Conservation (phyloP, 2,113 vertebrate species). For the Paedocypris sp. region DNA sequence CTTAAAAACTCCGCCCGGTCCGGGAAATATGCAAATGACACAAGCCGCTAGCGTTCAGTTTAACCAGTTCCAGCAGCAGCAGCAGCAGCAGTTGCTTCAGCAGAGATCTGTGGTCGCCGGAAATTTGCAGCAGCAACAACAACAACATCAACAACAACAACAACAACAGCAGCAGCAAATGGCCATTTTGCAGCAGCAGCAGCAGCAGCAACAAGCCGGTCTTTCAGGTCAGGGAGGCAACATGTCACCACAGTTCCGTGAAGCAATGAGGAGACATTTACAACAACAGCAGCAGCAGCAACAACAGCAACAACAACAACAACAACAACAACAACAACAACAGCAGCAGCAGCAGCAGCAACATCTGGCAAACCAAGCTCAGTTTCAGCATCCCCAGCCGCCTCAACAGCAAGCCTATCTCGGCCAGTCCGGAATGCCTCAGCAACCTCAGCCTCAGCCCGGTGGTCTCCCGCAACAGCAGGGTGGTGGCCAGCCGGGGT, state of each 20-base stretch:
- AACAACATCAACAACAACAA: no score
- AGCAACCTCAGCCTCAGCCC: slow-evolving; percentile 61
- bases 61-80: slow-evolving; percentile 67
- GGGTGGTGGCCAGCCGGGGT: slow-evolving; percentile 48
- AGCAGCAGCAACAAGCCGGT: slow-evolving; percentile 70
- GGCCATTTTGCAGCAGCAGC: slow-evolving; percentile 53
- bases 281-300: slow-evolving; percentile 62
- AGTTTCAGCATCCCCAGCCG: slow-evolving; percentile 73
- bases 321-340: slow-evolving; percentile 51
- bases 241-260: slow-evolving; percentile 76
- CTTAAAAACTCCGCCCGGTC: slow-evolving; percentile 48
- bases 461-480: slow-evolving; percentile 45
- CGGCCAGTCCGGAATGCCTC: slow-evolving; percentile 75
- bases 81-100: slow-evolving; percentile 60
- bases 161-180: slow-evolving; percentile 58
- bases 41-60: slow-evolving; percentile 62
- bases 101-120: slow-evolving; percentile 41
- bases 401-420: slow-evolving; percentile 78
- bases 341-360: slow-evolving; percentile 65
- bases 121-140: slow-evolving; percentile 46
- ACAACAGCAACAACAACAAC: slow-evolving; percentile 52
- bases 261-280: slow-evolving; percentile 75
- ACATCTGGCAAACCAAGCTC: slow-evolving; percentile 79
- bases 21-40: slow-evolving; percentile 74
- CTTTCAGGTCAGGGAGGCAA: slow-evolving; percentile 68